These are phyloP conservation scores for Cheilosia urbana DNA, from an alignment of 2,888 invertebrate species.

Conservation along the genomic window DNA sequence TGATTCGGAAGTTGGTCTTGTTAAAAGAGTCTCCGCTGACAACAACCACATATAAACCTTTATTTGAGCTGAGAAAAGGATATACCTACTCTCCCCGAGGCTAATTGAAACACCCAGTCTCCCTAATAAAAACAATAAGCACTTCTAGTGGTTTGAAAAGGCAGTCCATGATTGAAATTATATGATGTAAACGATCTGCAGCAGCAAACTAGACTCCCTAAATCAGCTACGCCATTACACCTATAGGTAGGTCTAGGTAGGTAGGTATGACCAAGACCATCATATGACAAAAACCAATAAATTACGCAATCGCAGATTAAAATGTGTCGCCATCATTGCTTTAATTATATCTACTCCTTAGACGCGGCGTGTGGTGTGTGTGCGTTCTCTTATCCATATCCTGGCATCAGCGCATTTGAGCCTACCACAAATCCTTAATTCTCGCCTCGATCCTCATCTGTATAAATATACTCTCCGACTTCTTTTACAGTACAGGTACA, in stretches of 20 bases:
- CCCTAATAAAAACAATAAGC: too few relatives aligned
- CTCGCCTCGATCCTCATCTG: not conserved
- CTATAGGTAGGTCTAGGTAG: too few relatives aligned
- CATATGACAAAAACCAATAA: slow-evolving; percentile 70
- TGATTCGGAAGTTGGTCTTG: too few relatives aligned
- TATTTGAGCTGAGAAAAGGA: too few relatives aligned
- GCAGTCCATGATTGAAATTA: too few relatives aligned
- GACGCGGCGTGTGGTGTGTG: slow-evolving; percentile 35
- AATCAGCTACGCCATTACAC: not conserved
- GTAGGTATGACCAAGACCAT: not conserved
- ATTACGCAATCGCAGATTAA: slow-evolving; percentile 61
- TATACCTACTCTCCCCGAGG: too few relatives aligned
- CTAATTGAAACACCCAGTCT: too few relatives aligned
- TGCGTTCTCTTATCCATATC: slow-evolving; percentile 61
- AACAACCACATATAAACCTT: too few relatives aligned
- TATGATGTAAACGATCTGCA: too few relatives aligned
- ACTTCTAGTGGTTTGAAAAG: too few relatives aligned
- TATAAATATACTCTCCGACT: not conserved
- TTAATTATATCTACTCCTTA: slow-evolving; percentile 60
- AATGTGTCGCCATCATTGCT: slow-evolving; percentile 65
- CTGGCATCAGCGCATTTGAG: slow-evolving; percentile 71
- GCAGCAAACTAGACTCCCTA: not conserved
- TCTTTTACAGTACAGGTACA: not conserved
- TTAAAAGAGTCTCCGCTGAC: too few relatives aligned
- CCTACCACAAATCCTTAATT: slow-evolving; percentile 59